phyloP scores from a whole-genome alignment of 1,140 invertebrate genomes.

The Lepidostoma basale region DNA sequence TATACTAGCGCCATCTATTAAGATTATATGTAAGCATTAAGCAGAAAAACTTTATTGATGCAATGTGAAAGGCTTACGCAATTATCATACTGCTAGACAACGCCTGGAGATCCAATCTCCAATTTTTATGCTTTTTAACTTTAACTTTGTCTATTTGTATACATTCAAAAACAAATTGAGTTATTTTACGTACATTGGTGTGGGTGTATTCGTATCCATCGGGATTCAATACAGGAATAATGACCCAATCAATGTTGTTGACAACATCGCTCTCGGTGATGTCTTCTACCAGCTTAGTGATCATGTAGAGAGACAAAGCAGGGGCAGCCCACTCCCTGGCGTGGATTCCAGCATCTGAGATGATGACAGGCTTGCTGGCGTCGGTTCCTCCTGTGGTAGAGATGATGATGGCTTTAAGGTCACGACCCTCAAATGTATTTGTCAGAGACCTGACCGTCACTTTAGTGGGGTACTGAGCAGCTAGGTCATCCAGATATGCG shows the following conservation, averaged over 20 bases:
- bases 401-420: constrained; percentile 62
- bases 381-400: constrained; percentile 69
- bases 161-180: too few species aligned
- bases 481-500: constrained; percentile 59
- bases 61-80: too few species aligned
- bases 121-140: too few species aligned
- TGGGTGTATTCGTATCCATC: constrained; percentile 73
- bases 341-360: constrained; percentile 67
- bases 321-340: constrained; percentile 76
- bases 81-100: too few species aligned
- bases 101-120: too few species aligned
- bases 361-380: constrained; percentile 59
- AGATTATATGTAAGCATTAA: too few species aligned
- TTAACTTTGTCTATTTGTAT: too few species aligned
- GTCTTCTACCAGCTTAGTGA: constrained; percentile 66
- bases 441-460: constrained; percentile 56
- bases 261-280: constrained; percentile 59
- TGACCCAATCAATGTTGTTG: constrained; percentile 70
- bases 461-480: constrained; percentile 51
- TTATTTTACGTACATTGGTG: constrained; percentile 59
- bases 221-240: constrained; percentile 70
- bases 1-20: too few species aligned
- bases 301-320: constrained; percentile 67
- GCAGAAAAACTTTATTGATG: too few species aligned
- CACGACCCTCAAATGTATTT: constrained; percentile 58